Conservation (phyloP, 2,797 vertebrate species). For the Gallirallus australis region DNA sequence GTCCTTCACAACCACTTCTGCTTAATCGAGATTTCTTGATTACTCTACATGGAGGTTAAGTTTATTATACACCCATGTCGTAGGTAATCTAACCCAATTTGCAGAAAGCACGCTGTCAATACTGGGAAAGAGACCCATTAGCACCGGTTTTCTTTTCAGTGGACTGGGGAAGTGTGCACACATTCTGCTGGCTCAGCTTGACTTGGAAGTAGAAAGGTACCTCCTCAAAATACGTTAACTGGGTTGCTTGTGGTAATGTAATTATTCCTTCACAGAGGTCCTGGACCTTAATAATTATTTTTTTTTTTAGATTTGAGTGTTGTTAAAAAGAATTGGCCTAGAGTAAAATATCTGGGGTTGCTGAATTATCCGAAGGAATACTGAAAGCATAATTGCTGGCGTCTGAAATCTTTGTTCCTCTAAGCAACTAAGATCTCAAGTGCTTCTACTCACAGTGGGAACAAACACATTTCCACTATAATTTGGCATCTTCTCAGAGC, state of each 20-base stretch:
- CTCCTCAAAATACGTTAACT: background rate
- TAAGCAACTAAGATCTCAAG: background rate
- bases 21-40: background rate
- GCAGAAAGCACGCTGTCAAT: background rate
- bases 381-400: background rate
- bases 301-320: background rate
- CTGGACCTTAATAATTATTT: background rate
- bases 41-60: background rate
- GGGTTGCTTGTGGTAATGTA: background rate
- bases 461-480: constrained; percentile 10
- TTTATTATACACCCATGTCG: background rate
- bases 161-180: background rate
- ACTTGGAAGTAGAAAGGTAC: background rate
- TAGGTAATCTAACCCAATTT: background rate
- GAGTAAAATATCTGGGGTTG: background rate
- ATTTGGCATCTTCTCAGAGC: constrained; percentile 23
- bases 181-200: background rate
- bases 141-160: background rate
- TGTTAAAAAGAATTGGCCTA: background rate
- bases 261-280: background rate
- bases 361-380: background rate
- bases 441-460: background rate
- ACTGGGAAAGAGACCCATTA: background rate
- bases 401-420: background rate
- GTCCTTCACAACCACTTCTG: background rate